These are phyloP conservation scores for Drosophila pegasa DNA, from an alignment of 2,888 invertebrate species.

Conservation along the genomic window DNA sequence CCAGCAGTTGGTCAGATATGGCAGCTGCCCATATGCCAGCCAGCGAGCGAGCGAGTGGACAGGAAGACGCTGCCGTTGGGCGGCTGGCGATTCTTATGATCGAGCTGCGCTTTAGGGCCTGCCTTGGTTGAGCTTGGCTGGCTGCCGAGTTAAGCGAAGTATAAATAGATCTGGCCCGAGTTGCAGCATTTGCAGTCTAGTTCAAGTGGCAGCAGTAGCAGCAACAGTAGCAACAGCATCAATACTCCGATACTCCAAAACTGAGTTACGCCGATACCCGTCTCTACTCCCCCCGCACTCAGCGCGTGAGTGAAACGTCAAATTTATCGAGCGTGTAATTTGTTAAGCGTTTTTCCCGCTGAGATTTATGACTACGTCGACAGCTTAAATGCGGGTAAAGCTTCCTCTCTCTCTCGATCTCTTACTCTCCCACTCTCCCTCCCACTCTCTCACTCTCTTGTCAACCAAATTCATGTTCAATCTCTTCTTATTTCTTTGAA, in stretches of 20 bases:
- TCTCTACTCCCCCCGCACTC: not conserved
- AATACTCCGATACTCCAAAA: constrained; percentile 4
- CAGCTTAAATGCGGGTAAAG: constrained; percentile 70
- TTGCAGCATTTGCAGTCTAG: constrained; percentile 76
- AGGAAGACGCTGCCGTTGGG: constrained; percentile 62
- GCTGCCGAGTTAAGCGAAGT: constrained; percentile 29
- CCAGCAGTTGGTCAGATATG: constrained; percentile 39
- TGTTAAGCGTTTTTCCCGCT: constrained; percentile 49
- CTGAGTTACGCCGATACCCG: constrained; percentile 2
- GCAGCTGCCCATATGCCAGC: constrained; percentile 19
- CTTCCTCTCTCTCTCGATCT: not conserved
- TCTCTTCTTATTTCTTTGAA: constrained; percentile 2
- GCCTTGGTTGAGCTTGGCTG: constrained; percentile 34
- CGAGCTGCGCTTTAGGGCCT: constrained; percentile 72
- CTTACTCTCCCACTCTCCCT: not conserved
- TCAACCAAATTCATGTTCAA: not conserved
- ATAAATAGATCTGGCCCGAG: constrained; percentile 64
- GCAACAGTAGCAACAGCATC: constrained; percentile 7
- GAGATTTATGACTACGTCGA: constrained; percentile 70
- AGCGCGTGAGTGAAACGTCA: constrained; percentile 62
- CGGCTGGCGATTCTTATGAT: constrained; percentile 62
- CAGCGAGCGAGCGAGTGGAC: constrained; percentile 22
- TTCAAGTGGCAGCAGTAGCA: constrained; percentile 44
- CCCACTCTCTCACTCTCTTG: not conserved
- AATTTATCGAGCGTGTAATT: constrained; percentile 80